Percentiles rank a stretch among this genome's conserved stretches.
Conservation (phyloP, 2,113 vertebrate species). For the Clarias magur region DNA sequence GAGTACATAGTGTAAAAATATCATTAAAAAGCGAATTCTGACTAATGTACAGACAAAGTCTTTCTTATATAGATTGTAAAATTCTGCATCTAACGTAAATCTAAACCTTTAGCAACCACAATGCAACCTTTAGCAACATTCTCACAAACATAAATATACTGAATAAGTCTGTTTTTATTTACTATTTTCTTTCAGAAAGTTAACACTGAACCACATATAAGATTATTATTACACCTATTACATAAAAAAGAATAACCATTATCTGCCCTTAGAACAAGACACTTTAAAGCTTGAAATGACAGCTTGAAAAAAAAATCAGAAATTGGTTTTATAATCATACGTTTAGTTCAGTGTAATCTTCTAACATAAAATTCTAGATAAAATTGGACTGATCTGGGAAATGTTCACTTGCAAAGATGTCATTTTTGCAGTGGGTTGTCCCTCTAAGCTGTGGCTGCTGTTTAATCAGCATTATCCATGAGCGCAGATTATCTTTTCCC, state of each 20-base stretch:
- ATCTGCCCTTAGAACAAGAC: neutral
- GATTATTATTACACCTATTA: neutral
- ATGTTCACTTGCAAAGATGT: neutral
- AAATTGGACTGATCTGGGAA: neutral
- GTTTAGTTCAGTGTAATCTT: neutral
- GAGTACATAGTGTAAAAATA: too few species aligned
- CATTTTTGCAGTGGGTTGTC: conserved; percentile 17
- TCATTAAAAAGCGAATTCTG: too few species aligned
- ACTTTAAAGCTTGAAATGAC: neutral
- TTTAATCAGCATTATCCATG: conserved; percentile 71
- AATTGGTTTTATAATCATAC: neutral
- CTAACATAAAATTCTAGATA: neutral
- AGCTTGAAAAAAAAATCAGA: neutral
- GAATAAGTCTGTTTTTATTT: too few species aligned
- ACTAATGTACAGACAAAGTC: too few species aligned
- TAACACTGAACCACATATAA: neutral
- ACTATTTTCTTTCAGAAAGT: too few species aligned
- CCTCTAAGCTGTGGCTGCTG: conserved; percentile 49
- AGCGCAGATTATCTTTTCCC: conserved; percentile 65
- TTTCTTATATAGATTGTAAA: too few species aligned
- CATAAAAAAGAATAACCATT: neutral
- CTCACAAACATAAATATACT: too few species aligned
- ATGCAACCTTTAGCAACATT: too few species aligned
- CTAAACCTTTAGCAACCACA: too few species aligned
- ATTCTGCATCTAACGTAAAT: too few species aligned